phyloP scores from a whole-genome alignment of 2,113 vertebrate genomes.

The Myotis davidii region DNA sequence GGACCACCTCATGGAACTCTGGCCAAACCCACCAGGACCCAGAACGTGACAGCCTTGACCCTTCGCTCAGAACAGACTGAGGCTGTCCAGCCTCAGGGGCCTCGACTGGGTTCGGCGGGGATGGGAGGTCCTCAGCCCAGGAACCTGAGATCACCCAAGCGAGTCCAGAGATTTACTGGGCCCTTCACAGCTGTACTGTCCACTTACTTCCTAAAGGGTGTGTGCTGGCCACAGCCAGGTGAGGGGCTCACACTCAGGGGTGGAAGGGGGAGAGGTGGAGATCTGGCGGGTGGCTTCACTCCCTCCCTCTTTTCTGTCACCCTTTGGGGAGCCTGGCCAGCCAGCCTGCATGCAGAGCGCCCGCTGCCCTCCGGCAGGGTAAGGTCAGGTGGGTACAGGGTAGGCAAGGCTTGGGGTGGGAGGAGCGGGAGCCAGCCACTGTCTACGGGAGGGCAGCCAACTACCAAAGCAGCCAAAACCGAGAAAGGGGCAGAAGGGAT shows the following conservation, averaged over 20 bases:
- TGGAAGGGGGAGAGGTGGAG: neutral
- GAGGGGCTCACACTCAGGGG: neutral
- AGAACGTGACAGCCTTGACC: neutral
- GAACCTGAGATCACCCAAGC: neutral
- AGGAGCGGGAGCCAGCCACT: slow-evolving; percentile 55
- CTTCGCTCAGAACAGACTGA: neutral
- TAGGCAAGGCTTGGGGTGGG: neutral
- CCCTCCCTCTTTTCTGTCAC: neutral
- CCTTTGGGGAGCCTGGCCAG: neutral
- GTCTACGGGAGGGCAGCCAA: slow-evolving; percentile 50
- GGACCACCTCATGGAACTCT: neutral
- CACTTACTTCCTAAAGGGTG: neutral
- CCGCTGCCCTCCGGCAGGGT: neutral
- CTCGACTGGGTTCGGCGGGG: rapidly evolving
- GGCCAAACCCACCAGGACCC: neutral
- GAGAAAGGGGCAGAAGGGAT: slow-evolving; percentile 63
- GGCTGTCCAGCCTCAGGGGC: rapidly evolving
- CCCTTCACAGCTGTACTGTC: neutral
- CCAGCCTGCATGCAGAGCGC: slow-evolving; percentile 84
- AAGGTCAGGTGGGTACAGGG: neutral
- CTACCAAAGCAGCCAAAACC: slow-evolving; percentile 73
- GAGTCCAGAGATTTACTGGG: too few species aligned
- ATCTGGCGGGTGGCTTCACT: neutral
- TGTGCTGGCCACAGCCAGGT: neutral
- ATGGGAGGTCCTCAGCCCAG: neutral